Evolutionary conservation across 92 coral and sea anemone genomes (phyloP).

Genomic region (Epizoanthus illoricatus): DNA sequence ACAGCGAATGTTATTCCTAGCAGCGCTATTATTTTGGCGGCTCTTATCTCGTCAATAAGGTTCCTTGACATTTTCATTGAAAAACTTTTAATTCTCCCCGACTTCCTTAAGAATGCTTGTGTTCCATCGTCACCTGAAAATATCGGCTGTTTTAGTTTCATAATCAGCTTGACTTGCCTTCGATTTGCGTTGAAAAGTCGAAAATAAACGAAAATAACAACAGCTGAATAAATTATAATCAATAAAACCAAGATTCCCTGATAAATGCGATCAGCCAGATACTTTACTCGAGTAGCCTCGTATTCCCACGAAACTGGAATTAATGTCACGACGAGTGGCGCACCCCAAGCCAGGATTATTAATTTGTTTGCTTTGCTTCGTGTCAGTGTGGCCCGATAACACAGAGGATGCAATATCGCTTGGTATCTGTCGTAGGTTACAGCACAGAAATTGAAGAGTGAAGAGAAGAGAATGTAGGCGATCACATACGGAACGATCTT

Average conservation of each 20-base stretch:
- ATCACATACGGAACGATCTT: slow-evolving; percentile 71
- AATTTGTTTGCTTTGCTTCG: slow-evolving; percentile 64
- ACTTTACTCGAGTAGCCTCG: slow-evolving; percentile 29
- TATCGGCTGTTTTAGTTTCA: neutral
- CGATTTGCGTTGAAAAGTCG: slow-evolving; percentile 77
- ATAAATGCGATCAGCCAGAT: slow-evolving; percentile 59
- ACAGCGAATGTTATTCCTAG: slow-evolving; percentile 71
- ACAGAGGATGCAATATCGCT: slow-evolving; percentile 81
- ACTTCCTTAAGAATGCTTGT: neutral
- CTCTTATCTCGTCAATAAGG: slow-evolving; percentile 74
- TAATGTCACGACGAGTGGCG: slow-evolving; percentile 66
- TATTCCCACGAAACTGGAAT: slow-evolving; percentile 80
- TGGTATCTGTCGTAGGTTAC: slow-evolving; percentile 90
- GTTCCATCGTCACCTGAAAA: neutral
- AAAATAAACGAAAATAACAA: slow-evolving; percentile 67
- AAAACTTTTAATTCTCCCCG: neutral
- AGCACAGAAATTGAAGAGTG: slow-evolving; percentile 89
- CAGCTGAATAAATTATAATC: slow-evolving; percentile 58
- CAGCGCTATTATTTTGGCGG: slow-evolving; percentile 85
- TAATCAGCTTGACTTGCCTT: slow-evolving; percentile 73
- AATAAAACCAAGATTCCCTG: slow-evolving; percentile 72
- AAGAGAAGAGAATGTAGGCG: slow-evolving; percentile 87
- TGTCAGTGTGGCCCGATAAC: slow-evolving; percentile 70
- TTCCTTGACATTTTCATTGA: slow-evolving; percentile 52
- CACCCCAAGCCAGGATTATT: slow-evolving; percentile 66